Percentiles rank a stretch among this genome's conserved stretches.
phyloP scores from a whole-genome alignment of 2,113 vertebrate species.

The Osmerus eperlanus region DNA sequence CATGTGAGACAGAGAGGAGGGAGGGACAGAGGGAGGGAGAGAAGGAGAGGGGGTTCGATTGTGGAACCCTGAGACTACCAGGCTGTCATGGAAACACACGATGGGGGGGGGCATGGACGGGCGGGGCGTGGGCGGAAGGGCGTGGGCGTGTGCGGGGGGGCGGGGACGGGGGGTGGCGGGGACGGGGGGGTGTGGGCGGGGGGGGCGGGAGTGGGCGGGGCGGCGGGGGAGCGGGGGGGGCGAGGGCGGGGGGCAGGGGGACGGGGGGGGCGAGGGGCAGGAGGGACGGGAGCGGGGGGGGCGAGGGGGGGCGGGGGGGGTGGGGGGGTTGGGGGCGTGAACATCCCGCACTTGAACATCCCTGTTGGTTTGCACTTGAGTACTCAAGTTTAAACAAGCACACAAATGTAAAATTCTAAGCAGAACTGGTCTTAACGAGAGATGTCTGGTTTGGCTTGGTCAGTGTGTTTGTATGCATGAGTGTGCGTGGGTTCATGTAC shows the following conservation, averaged over 20 bases:
- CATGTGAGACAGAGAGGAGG: slow-evolving; percentile 43
- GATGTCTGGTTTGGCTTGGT: not conserved
- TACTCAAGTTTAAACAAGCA: too few species aligned
- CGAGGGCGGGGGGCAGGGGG: not conserved
- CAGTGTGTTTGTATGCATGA: slow-evolving; percentile 1
- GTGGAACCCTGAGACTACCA: not conserved
- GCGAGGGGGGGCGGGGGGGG: not conserved
- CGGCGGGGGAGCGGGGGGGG: not conserved
- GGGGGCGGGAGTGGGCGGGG: too few species aligned
- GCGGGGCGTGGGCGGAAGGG: too few species aligned
- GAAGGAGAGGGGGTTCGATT: not conserved
- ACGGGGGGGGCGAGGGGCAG: not conserved
- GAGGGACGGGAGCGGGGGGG: not conserved
- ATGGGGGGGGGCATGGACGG: not conserved
- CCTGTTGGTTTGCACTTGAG: too few species aligned
- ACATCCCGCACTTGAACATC: too few species aligned
- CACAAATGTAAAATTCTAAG: too few species aligned
- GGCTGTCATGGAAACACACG: not conserved
- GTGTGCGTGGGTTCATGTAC: not conserved
- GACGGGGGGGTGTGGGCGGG: too few species aligned
- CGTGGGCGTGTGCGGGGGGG: too few species aligned
- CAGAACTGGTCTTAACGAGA: too few species aligned
- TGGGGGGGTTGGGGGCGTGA: not conserved
- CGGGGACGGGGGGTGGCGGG: too few species aligned
- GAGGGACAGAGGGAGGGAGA: not conserved